Conservation (phyloP, 2,113 vertebrate species). For the Phalacrocorax pelagicus region DNA sequence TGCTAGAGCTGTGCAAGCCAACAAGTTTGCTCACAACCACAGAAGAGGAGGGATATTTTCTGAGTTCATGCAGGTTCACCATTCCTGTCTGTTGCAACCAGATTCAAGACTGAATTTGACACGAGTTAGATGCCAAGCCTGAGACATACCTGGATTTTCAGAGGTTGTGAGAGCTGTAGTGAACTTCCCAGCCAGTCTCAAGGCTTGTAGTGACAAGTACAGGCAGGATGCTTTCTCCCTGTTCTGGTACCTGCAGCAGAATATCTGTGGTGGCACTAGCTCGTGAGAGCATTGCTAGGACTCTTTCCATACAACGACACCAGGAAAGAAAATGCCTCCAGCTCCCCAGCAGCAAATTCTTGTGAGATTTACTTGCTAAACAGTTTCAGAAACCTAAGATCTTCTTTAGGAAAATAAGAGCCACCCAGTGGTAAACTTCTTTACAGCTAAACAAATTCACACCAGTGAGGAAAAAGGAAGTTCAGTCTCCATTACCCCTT, state of each 20-base stretch:
- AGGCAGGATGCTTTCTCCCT: not conserved
- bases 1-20: slow-evolving; percentile 24
- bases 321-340: not conserved
- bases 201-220: not conserved
- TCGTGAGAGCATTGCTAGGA: not conserved
- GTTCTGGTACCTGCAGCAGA: not conserved
- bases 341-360: not conserved
- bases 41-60: not conserved
- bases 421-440: not conserved
- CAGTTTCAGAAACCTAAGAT: not conserved
- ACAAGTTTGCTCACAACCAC: not conserved
- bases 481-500: not conserved
- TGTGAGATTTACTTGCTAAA: not conserved
- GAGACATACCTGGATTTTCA: not conserved
- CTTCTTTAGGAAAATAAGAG: not conserved
- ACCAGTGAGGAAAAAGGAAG: not conserved
- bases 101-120: slow-evolving; percentile 30
- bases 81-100: slow-evolving; percentile 13
- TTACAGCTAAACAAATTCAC: not conserved
- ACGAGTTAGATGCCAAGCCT: not conserved
- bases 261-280: not conserved
- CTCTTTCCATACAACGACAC: not conserved
- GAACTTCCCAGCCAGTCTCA: not conserved
- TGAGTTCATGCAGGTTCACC: not conserved
- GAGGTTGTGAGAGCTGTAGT: not conserved